Percentiles rank a stretch among this genome's conserved stretches.
Conservation (phyloP, 2,888 invertebrate genomes). For the Asteroscopus sphinx region DNA sequence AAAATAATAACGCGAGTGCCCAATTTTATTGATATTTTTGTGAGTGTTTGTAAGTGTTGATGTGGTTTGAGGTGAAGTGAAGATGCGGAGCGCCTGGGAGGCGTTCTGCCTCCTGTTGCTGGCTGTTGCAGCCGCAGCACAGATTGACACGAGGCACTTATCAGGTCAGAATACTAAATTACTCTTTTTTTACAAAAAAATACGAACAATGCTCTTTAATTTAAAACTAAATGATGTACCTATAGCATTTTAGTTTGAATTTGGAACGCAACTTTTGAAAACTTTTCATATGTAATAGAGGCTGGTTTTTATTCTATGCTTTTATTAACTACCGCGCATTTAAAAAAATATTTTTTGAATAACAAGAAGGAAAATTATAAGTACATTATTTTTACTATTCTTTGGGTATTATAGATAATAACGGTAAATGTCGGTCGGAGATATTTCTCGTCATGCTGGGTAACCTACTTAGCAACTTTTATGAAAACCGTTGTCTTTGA, state of each 20-base stretch:
- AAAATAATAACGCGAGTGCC: constrained; percentile 61
- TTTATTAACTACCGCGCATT: too few species aligned
- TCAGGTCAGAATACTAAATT: constrained; percentile 74
- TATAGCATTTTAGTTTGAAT: constrained; percentile 8
- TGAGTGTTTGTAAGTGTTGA: constrained; percentile 81
- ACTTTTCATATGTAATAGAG: too few species aligned
- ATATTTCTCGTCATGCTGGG: constrained; percentile 28
- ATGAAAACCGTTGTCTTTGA: constrained; percentile 32
- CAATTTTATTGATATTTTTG: constrained; percentile 63
- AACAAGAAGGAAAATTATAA: too few species aligned
- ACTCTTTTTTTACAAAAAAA: neutral
- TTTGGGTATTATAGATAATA: constrained; percentile 30
- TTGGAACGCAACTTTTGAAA: constrained; percentile 13
- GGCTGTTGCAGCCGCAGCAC: constrained; percentile 76
- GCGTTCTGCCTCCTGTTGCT: constrained; percentile 84
- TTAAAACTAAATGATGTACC: neutral
- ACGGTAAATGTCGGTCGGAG: constrained; percentile 39
- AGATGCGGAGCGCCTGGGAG: constrained; percentile 86
- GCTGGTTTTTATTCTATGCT: too few species aligned
- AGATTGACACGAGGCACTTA: constrained; percentile 83
- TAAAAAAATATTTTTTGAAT: too few species aligned
- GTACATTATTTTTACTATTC: neutral
- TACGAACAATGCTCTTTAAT: neutral
- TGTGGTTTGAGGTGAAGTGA: constrained; percentile 82
- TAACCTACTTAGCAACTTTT: constrained; percentile 52